These are phyloP conservation scores for Strix uralensis DNA, from an alignment of 2,113 vertebrate genomes.

Conservation along the genomic window DNA sequence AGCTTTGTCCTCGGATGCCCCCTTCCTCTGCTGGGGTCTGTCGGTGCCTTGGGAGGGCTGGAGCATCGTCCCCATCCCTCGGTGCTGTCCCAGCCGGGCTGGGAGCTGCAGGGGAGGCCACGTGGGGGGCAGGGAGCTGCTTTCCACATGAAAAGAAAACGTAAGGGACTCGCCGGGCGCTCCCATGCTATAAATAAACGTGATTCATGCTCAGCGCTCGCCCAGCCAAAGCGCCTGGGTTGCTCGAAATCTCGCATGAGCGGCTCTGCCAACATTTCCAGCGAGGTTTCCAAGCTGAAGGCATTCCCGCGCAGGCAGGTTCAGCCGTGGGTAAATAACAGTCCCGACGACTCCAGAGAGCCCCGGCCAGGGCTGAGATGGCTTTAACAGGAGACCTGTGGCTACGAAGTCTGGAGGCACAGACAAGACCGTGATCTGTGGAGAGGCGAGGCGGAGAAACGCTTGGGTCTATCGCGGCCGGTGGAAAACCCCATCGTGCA, in stretches of 20 bases:
- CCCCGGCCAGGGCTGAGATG: conserved; percentile 1
- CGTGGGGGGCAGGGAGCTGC: background rate
- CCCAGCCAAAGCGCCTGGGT: conserved; percentile 5
- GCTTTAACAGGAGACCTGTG: conserved; percentile 42
- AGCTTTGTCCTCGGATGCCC: background rate
- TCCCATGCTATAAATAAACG: conserved; percentile 49
- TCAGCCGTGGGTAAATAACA: conserved; percentile 11
- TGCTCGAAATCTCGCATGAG: background rate
- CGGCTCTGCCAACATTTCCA: conserved; percentile 57
- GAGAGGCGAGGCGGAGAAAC: background rate
- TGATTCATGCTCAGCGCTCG: conserved; percentile 25
- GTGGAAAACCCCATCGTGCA: background rate
- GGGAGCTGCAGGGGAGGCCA: background rate
- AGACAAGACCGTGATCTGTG: background rate
- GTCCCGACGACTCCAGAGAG: background rate
- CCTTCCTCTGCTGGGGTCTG: background rate
- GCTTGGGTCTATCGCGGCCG: background rate
- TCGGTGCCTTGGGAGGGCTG: background rate
- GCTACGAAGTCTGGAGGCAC: background rate
- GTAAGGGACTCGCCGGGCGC: background rate
- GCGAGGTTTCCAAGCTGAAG: conserved; percentile 46
- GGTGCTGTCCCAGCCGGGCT: background rate
- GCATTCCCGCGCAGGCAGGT: conserved; percentile 42
- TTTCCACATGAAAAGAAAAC: conserved; percentile 21
- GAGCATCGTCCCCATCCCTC: background rate